These are phyloP conservation scores for Agrilus planipennis DNA, from an alignment of 1,140 invertebrate species.

Conservation along the genomic window DNA sequence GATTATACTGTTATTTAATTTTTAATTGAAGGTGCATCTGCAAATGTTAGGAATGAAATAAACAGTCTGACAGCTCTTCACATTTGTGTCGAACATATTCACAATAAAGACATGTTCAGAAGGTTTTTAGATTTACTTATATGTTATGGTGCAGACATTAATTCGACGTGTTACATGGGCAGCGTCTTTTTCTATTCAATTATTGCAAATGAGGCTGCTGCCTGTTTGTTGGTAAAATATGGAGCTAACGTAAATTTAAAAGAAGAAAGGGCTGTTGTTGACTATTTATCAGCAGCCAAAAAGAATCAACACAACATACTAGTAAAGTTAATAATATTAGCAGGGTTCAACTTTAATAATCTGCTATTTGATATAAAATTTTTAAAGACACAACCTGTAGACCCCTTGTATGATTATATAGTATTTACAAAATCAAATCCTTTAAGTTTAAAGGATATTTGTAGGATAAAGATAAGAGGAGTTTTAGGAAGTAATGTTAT, in stretches of 20 bases:
- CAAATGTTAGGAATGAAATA: constrained; percentile 35
- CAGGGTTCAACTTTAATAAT: constrained; percentile 28
- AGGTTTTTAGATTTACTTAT: constrained; percentile 36
- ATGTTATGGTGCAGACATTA: constrained; percentile 33
- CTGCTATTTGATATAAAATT: constrained; percentile 24
- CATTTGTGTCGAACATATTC: constrained; percentile 37
- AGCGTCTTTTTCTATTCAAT: constrained; percentile 29
- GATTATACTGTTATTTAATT: too few species aligned
- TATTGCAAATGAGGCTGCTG: constrained; percentile 20
- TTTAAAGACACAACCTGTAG: constrained; percentile 18
- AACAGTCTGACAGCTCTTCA: constrained; percentile 37
- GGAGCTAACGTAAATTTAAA: constrained; percentile 30
- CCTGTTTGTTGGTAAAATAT: constrained; percentile 22
- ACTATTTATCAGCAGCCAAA: constrained; percentile 34
- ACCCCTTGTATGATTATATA: constrained; percentile 27
- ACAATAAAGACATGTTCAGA: constrained; percentile 29
- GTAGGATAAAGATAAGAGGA: constrained; percentile 33
- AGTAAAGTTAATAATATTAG: constrained; percentile 27
- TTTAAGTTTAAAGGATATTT: constrained; percentile 35
- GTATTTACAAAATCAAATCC: constrained; percentile 32
- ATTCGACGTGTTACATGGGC: constrained; percentile 36
- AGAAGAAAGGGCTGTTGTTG: constrained; percentile 25
- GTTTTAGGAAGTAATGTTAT: constrained; percentile 23
- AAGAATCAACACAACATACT: constrained; percentile 30
- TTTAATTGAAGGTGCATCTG: constrained; percentile 35